These are phyloP conservation scores for Hystrix cristata DNA, from an alignment of 2,113 vertebrate species.

Conservation along the genomic window DNA sequence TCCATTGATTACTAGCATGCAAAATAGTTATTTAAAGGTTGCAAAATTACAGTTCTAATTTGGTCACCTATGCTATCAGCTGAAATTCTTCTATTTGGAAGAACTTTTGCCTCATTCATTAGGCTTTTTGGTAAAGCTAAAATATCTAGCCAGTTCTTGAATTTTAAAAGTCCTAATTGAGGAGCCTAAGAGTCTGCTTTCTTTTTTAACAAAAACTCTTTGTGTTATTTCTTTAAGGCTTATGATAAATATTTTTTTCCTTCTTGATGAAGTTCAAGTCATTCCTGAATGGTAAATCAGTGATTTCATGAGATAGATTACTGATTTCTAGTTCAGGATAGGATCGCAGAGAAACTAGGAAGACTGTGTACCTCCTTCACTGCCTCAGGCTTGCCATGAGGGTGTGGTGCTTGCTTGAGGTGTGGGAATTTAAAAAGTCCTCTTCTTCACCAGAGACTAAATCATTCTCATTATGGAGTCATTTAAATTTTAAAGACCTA, in stretches of 20 bases:
- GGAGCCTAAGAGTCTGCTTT: slow-evolving; percentile 8
- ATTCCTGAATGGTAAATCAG: slow-evolving; percentile 14
- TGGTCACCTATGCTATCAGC: slow-evolving; percentile 35
- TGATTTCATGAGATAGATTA: slow-evolving; percentile 22
- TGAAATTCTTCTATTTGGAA: slow-evolving; percentile 12
- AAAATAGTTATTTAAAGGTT: slow-evolving; percentile 13
- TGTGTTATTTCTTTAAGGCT: slow-evolving; percentile 5
- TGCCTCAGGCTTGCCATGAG: not conserved
- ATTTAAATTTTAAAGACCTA: slow-evolving; percentile 69
- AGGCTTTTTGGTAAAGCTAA: not conserved
- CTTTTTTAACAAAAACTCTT: not conserved
- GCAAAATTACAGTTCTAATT: not conserved
- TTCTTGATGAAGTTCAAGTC: slow-evolving; percentile 51
- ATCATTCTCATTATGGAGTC: slow-evolving; percentile 33
- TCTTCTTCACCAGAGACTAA: slow-evolving; percentile 35
- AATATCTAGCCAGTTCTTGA: not conserved
- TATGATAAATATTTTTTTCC: slow-evolving; percentile 40
- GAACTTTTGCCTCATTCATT: slow-evolving; percentile 7
- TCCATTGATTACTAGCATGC: not conserved
- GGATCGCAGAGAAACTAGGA: not conserved
- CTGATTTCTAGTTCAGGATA: not conserved
- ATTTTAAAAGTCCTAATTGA: not conserved
- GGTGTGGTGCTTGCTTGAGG: not conserved
- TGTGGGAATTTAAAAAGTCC: slow-evolving; percentile 44
- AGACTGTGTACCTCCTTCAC: not conserved